Base-by-base conservation (phyloP, 2,113 vertebrate genomes). In the Glaucomys volans region DNA sequence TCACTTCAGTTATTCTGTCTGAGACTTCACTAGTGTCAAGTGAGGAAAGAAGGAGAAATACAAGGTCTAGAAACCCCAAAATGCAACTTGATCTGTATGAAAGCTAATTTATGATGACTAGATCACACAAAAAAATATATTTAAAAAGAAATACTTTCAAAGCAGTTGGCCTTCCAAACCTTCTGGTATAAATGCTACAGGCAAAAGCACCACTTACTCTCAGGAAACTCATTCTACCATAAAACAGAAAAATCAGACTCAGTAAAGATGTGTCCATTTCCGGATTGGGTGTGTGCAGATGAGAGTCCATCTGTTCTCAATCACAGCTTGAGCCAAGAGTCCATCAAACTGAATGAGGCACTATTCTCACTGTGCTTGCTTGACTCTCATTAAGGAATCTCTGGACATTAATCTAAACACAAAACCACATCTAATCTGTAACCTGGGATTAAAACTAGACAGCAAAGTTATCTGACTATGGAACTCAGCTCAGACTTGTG, bases 251-350 rank as follows among this genome's bases (percentile, higher is more conserved):
- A 87, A 95, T 86, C 7, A 18, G 54, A 47, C 57, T 95, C 81
- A 82, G 85, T n/a, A 57, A 83, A 90, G 88, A 82, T 84, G 75
- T 96, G 82, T 40, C 69, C 17, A 28, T 79, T 92, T 86, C 90
- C 83, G 74, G 32, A 87, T 17, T 72, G 72, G 54, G 37, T 95
- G 62, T 84, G 74, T 59, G 52, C 35, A 85, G 67, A 11, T 86
- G 44, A 64, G 57, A 93, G 54, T 35, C 80, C 86, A 66, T 85
- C 82, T 83, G 69, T 85, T 90, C 69, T 76, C 69, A 96, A 72
- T 92, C 74, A 84, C 64, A 89, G 79, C 57, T 67, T 75, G 57
- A 72, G 64, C 71, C 92, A 94, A 54, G 72, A 94, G 75, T 75
- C 87, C 66, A 59, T 69, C 64, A 67, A 71, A 87, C 52, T 82